Percentiles rank a stretch among this genome's conserved stretches.
These are phyloP conservation scores for Meganola albula DNA, from an alignment of 2,888 invertebrate species.

Conservation along the genomic window DNA sequence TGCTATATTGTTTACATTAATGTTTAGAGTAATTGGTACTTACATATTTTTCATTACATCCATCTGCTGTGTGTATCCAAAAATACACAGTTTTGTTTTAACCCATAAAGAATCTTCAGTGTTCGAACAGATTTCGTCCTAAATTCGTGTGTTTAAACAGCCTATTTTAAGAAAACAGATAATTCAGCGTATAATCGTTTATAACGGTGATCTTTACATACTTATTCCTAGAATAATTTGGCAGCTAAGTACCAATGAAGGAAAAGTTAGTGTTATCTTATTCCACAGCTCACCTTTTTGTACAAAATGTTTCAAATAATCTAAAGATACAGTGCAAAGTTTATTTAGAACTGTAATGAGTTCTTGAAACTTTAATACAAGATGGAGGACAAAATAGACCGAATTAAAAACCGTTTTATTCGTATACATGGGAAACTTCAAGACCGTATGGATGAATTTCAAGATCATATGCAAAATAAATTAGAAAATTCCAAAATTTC, in stretches of 20 bases:
- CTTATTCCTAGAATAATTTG: too few species aligned
- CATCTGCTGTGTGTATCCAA: slow-evolving; percentile 18
- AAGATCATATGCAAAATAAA: slow-evolving; percentile 62
- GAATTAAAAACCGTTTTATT: slow-evolving; percentile 49
- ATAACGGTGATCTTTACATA: too few species aligned
- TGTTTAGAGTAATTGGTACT: too few species aligned
- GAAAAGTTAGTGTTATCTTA: too few species aligned
- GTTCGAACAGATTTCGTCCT: slow-evolving; percentile 9
- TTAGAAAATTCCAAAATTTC: slow-evolving; percentile 51
- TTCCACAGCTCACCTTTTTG: too few species aligned
- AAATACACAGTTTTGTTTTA: slow-evolving; percentile 21
- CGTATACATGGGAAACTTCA: slow-evolving; percentile 64
- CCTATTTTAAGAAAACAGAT: too few species aligned
- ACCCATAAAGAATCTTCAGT: slow-evolving; percentile 10
- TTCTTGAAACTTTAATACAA: slow-evolving; percentile 9
- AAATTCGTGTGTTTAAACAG: slow-evolving; percentile 5
- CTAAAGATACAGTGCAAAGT: too few species aligned
- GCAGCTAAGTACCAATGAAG: too few species aligned
- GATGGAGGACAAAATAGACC: slow-evolving; percentile 58
- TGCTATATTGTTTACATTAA: too few species aligned
- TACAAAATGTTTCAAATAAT: too few species aligned
- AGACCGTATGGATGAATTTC: slow-evolving; percentile 61
- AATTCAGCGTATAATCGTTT: not conserved
- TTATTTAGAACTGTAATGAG: slow-evolving; percentile 7
- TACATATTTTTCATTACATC: slow-evolving; percentile 1